A percentile compares a stretch with the other conserved stretches of the same genome.
Evolutionary conservation across 2,888 invertebrate species (phyloP).

Genomic region (Andrena dorsata): DNA sequence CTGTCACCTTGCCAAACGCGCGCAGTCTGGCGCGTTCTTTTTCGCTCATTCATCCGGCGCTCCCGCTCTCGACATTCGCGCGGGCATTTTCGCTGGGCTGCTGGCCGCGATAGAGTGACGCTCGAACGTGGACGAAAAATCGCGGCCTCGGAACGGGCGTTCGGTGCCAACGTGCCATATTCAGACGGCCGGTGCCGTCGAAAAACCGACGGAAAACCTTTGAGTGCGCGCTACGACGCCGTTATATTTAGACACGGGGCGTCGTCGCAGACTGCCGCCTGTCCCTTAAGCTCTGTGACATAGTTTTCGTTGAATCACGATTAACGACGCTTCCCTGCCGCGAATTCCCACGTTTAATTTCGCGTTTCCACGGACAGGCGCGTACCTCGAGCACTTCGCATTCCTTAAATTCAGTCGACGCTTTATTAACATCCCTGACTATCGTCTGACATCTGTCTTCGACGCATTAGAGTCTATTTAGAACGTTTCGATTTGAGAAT

Average conservation of each 20-base stretch:
- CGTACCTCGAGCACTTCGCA: neutral
- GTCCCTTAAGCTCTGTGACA: conserved; percentile 74
- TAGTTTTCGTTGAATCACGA: conserved; percentile 70
- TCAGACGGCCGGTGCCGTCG: conserved; percentile 31
- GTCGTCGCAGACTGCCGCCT: conserved; percentile 67
- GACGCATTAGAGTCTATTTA: neutral
- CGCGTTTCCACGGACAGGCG: neutral
- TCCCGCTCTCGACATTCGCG: conserved; percentile 15
- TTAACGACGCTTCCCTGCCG: conserved; percentile 15
- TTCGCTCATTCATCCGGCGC: conserved; percentile 40
- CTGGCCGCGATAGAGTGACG: neutral
- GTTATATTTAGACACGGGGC: conserved; percentile 78
- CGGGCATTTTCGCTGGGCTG: neutral
- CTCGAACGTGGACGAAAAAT: conserved; percentile 5
- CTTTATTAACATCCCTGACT: neutral
- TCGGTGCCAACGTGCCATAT: conserved; percentile 34
- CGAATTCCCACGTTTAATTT: neutral
- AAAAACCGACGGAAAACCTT: conserved; percentile 71
- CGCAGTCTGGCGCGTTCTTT: conserved; percentile 55
- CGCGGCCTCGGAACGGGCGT: conserved; percentile 1
- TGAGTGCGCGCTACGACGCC: conserved; percentile 66
- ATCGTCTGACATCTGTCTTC: neutral
- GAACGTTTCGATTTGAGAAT: neutral
- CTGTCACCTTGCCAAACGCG: conserved; percentile 69
- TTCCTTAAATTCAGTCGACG: neutral